Percentiles rank a stretch among this genome's conserved stretches.
These are phyloP conservation scores for Ceratosolen fusciceps DNA, from an alignment of 1,140 invertebrate genomes.

Conservation along the genomic window DNA sequence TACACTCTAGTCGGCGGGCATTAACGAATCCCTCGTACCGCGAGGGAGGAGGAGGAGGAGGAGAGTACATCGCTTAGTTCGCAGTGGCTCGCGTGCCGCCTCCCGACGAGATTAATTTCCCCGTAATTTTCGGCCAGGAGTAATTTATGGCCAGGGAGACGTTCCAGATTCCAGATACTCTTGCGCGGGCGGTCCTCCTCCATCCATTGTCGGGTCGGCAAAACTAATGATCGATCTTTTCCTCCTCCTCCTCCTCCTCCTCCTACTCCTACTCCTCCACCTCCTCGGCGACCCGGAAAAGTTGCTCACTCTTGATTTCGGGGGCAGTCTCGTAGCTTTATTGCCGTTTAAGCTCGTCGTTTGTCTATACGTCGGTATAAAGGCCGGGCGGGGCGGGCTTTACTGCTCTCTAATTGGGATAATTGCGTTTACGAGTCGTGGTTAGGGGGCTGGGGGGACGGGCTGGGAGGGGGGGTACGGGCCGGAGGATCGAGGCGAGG, in stretches of 20 bases:
- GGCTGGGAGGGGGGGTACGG: too few relatives aligned
- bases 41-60: background rate
- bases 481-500: too few relatives aligned
- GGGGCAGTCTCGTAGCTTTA: too few relatives aligned
- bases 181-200: background rate
- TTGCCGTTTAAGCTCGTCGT: background rate
- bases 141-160: slow-evolving; percentile 1
- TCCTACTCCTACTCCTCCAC: too few relatives aligned
- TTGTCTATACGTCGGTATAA: too few relatives aligned
- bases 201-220: background rate
- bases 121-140: slow-evolving; percentile 20
- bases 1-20: background rate
- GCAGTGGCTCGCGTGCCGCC: slow-evolving; percentile 9
- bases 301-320: too few relatives aligned
- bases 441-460: background rate
- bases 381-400: background rate
- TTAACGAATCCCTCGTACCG: slow-evolving; percentile 3
- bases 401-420: background rate
- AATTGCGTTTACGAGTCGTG: background rate
- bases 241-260: too few relatives aligned
- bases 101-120: background rate
- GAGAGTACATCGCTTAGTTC: background rate
- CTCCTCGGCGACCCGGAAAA: too few relatives aligned
- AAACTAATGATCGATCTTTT: too few relatives aligned
- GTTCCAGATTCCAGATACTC: slow-evolving; percentile 19